Base-by-base conservation (phyloP, 1,140 invertebrate species). In the Ceratina calcarata region DNA sequence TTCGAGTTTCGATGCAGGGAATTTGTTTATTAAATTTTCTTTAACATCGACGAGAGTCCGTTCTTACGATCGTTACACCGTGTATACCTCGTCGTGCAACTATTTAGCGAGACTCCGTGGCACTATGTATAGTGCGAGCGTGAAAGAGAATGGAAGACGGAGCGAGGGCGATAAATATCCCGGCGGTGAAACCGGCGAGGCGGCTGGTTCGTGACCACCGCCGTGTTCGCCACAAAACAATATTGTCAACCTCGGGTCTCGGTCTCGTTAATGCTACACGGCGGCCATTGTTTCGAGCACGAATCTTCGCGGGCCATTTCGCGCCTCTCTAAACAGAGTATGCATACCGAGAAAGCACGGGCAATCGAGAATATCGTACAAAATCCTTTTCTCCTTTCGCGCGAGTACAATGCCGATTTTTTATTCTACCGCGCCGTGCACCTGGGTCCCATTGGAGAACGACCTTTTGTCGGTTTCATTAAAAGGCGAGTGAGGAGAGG, bases 261-360 rank as follows among this genome's bases (percentile, higher is more conserved):
- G 57, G 60, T 78, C n/a, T 84, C 78, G 77, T 86, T 84, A 86
- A 84, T 78, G 84, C 73, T 82, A 81, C 81, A 80, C 80, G 57
- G 79, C 68, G n/a, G 22, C 69, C 84, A 87, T 87, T 87, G 85
- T 87, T 87, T 86, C 78, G 62, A 84, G 84, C 85, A 87, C 85
- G 85, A 86, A 86, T 83, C 85, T 78, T 85, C 81, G 72, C 76
- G 76, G 77, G 60, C 78, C 84, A 69, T 80, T 86, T 82, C 71
- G 72, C 80, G 62, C 10, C 58, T 55, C 51, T 85, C 68, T 72
- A 78, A 78, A 78, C 68, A 37, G 27, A 53, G 24, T 45, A 55
- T 13, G 12, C 16, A 20, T 53, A 77, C 60, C 49, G 16, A 65
- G 49, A 58, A 78, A 51, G 60, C 55, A 22, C 60, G n/a, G 8